Conservation (phyloP, 1,140 invertebrate species). For the Pteromalus puparum region DNA sequence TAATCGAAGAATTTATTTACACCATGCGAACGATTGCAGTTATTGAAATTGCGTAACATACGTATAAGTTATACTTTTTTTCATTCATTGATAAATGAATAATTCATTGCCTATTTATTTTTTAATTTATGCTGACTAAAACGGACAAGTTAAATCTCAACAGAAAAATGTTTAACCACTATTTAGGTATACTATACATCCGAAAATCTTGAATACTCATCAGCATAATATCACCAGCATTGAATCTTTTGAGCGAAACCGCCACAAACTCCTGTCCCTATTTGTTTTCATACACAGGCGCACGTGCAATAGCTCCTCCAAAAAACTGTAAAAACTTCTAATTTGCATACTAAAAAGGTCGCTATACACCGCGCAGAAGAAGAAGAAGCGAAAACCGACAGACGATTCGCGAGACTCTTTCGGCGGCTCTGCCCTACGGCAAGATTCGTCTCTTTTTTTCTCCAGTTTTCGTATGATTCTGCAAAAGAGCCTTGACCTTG, state of each 20-base stretch:
- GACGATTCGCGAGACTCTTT: neutral
- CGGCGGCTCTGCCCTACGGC: slow-evolving; percentile 5
- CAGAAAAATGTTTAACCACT: neutral
- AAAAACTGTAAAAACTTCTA: slow-evolving; percentile 11
- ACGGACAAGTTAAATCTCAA: neutral
- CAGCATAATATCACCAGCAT: neutral
- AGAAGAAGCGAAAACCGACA: neutral
- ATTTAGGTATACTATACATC: neutral
- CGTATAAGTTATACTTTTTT: neutral
- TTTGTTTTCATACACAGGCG: neutral
- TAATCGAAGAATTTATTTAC: neutral
- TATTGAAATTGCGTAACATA: neutral
- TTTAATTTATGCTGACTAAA: neutral
- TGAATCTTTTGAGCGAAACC: neutral
- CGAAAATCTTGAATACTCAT: slow-evolving; percentile 10
- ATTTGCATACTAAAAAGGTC: slow-evolving; percentile 32
- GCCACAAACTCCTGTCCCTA: neutral
- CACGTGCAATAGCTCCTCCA: neutral
- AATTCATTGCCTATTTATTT: neutral
- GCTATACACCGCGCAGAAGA: too few species aligned
- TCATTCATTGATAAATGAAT: neutral
- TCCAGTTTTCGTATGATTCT: neutral
- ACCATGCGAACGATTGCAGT: neutral
- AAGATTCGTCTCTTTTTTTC: neutral
- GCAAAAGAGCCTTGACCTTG: slow-evolving; percentile 21